These are phyloP conservation scores for Tanaodytes sp. DNA, from an alignment of 2,888 invertebrate species.

Conservation along the genomic window DNA sequence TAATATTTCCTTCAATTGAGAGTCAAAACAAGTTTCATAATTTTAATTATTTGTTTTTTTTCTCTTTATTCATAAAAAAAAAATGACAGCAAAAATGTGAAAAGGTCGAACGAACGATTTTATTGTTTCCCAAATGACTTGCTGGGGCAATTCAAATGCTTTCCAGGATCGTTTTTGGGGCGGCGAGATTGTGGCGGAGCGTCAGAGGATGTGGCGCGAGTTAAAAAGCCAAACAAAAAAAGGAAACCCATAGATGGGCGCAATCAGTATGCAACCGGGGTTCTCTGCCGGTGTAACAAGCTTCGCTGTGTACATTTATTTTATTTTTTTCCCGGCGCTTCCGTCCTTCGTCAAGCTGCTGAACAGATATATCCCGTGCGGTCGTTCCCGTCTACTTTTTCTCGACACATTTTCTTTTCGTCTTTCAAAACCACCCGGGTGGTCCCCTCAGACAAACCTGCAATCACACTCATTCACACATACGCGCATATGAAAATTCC, in stretches of 20 bases:
- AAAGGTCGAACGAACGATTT: slow-evolving; percentile 14
- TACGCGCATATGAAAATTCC: slow-evolving; percentile 38
- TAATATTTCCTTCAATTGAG: no score
- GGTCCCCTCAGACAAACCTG: slow-evolving; percentile 37
- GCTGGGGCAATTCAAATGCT: slow-evolving; percentile 4
- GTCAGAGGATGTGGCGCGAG: slow-evolving; percentile 25
- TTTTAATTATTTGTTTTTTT: no score
- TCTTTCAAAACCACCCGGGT: slow-evolving; percentile 25
- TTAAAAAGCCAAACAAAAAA: slow-evolving; percentile 47
- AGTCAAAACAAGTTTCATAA: no score
- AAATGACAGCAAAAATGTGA: no score
- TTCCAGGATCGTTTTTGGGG: slow-evolving; percentile 18
- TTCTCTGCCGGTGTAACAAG: slow-evolving; percentile 62
- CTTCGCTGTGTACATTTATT: slow-evolving; percentile 53
- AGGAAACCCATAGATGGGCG: slow-evolving; percentile 38
- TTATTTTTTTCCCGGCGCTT: slow-evolving; percentile 45
- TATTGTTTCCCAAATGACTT: slow-evolving; percentile 27
- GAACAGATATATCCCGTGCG: no score
- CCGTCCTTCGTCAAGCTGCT: slow-evolving; percentile 34
- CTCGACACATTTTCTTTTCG: slow-evolving; percentile 23
- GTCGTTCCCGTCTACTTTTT: slow-evolving; percentile 10
- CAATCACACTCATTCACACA: slow-evolving; percentile 51
- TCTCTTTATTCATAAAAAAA: no score
- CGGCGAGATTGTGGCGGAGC: slow-evolving; percentile 16
- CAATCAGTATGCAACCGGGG: slow-evolving; percentile 66